Conservation (phyloP, 2,797 vertebrate species). For the Oreortyx pictus region DNA sequence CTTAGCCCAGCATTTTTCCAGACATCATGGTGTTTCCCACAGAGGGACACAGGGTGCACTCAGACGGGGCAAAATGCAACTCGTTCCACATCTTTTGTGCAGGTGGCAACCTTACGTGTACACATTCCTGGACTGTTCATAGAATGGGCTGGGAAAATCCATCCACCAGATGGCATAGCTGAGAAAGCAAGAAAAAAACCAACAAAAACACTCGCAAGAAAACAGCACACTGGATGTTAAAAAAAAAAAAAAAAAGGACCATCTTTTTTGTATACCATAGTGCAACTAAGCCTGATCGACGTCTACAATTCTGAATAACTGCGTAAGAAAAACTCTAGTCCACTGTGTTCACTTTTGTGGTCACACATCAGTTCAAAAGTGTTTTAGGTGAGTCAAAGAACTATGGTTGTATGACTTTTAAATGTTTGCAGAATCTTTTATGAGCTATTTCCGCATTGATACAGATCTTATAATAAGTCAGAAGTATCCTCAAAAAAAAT, state of each 20-base stretch:
- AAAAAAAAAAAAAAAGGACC: slow-evolving; percentile 4
- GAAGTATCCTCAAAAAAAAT: not conserved
- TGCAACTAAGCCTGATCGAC: not conserved
- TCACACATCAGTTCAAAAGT: accelerated
- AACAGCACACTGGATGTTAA: not conserved
- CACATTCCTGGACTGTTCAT: not conserved
- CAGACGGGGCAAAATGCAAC: not conserved
- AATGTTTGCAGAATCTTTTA: not conserved
- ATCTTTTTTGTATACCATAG: not conserved
- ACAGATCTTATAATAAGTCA: not conserved
- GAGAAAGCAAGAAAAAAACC: not conserved
- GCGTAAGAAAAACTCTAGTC: not conserved
- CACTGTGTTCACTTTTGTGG: not conserved
- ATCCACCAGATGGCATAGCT: slow-evolving; percentile 71
- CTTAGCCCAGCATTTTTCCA: not conserved
- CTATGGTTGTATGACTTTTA: not conserved
- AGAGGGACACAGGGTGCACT: accelerated
- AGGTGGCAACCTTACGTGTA: accelerated
- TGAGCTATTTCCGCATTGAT: not conserved
- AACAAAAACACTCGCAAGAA: not conserved
- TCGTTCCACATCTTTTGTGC: not conserved
- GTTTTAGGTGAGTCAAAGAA: not conserved
- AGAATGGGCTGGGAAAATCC: not conserved
- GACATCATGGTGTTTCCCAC: not conserved
- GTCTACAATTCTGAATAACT: not conserved